Evolutionary conservation across 2,113 vertebrate genomes (phyloP), one percentile per base, ranked within the genome.

Genomic region (Dipodomys merriami): DNA sequence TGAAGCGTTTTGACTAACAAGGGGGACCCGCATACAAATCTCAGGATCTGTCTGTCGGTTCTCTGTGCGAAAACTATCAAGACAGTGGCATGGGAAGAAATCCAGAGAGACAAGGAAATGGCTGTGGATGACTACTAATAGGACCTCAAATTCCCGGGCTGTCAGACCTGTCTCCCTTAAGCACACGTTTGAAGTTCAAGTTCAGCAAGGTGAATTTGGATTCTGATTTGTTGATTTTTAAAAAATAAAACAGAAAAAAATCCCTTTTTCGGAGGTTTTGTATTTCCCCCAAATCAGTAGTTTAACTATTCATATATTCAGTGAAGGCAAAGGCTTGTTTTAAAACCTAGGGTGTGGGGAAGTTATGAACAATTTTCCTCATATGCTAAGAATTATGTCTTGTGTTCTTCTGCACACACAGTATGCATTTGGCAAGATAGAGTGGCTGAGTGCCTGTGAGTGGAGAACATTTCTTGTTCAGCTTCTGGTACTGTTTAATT

Each of bases 81-180:
- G 89, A 15, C 71, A 78, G 82, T 96, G 97, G 96, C 97, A 90
- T 62, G 64, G 95, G 92, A 98, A 98, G 97, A 98, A 98, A 98
- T 98, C 97, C 97, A 97, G 97, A 85, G 97, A 98, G 98, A 98
- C 98, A 98, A 95, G 95, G 94, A 98, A 98, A 98, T 98, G 95
- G 97, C 95, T 94, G 96, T 95, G 95, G 97, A 97, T 86, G 97
- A 96, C 94, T 97, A 97, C 96, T 98, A 98, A 98, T 98, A 92
- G 97, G 96, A 97, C 97, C 96, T 98, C 96, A 93, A 46, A 96
- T 96, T 97, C 96, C 97, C 67, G 46, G 91, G 96, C 98, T 98
- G 98, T 98, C 98, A 97, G 95, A 94, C 97, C 96, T 96, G 97
- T 97, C 97, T 97, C 95, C 96, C 93, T 95, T 96, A 97, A 97